These are phyloP conservation scores for Prionchulus punctatus DNA, from an alignment of 2,888 invertebrate species.

Conservation along the genomic window DNA sequence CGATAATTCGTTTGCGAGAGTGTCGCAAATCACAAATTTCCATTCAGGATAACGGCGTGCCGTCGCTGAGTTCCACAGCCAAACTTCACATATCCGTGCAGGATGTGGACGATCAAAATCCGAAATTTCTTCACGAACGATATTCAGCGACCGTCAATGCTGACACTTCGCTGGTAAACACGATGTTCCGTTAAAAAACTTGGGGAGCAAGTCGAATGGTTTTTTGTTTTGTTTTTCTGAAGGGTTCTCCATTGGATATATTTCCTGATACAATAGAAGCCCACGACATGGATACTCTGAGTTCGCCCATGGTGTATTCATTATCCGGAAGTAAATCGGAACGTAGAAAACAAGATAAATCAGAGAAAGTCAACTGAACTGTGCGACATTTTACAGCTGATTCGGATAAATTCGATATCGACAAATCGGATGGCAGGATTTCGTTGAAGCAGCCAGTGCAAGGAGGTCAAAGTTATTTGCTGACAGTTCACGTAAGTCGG, in stretches of 20 bases:
- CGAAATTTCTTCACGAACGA: slow-evolving; percentile 19
- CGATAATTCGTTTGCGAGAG: not conserved
- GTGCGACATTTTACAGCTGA: not conserved
- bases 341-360: not conserved
- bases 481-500: slow-evolving; percentile 6
- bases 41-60: slow-evolving; percentile 11
- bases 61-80: slow-evolving; percentile 5
- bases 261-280: not conserved
- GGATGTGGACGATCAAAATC: slow-evolving; percentile 24
- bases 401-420: not conserved
- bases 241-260: not conserved
- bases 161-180: slow-evolving; percentile 1
- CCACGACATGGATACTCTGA: not conserved
- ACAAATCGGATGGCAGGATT: not conserved
- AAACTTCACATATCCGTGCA: slow-evolving; percentile 10
- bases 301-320: not conserved
- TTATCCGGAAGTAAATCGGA: not conserved
- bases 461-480: not conserved
- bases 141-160: slow-evolving; percentile 17
- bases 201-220: not conserved
- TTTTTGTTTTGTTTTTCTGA: slow-evolving; percentile 6
- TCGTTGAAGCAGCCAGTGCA: not conserved
- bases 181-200: not conserved
- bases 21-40: not conserved
- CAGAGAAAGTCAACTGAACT: not conserved